Evolutionary conservation across 1,140 invertebrate species (phyloP).

Genomic region (Lordiphosa stackelbergi): DNA sequence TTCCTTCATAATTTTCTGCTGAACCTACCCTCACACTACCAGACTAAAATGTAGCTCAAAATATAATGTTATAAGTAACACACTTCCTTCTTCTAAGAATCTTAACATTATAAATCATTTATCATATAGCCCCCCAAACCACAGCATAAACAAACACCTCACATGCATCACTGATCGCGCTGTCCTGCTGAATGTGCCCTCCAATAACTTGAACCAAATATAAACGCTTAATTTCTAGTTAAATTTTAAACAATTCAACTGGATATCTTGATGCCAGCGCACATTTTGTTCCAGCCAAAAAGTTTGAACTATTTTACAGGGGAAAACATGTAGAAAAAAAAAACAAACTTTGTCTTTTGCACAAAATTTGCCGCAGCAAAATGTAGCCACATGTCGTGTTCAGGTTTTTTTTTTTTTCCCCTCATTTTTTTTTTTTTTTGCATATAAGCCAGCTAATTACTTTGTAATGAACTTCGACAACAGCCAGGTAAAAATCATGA

Average conservation of each 20-base stretch:
- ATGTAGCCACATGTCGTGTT: conserved; percentile 57
- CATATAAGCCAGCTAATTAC: conserved; percentile 65
- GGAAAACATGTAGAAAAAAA: not conserved
- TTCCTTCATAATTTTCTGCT: too few relatives aligned
- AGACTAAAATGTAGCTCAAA: too few relatives aligned
- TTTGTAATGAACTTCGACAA: conserved; percentile 75
- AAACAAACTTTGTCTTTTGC: conserved; percentile 46
- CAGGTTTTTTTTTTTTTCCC: conserved; percentile 22
- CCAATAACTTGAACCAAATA: not conserved
- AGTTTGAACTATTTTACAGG: not conserved
- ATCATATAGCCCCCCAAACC: too few relatives aligned
- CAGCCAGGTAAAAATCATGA: conserved; percentile 27
- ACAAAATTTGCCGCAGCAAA: conserved; percentile 42
- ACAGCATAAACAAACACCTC: too few relatives aligned
- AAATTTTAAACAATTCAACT: conserved; percentile 13
- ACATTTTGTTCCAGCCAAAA: not conserved
- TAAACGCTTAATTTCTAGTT: conserved; percentile 17
- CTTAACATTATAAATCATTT: too few relatives aligned
- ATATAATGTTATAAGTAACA: too few relatives aligned
- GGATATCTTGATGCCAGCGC: not conserved
- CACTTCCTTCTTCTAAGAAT: too few relatives aligned
- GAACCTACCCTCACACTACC: too few relatives aligned
- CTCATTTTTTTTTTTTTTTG: conserved; percentile 33
- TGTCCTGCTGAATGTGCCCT: too few relatives aligned
- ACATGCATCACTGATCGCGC: too few relatives aligned